Evolutionary conservation across 2,113 vertebrate genomes (phyloP).

Genomic region (Pseudorectes ferrugineus): DNA sequence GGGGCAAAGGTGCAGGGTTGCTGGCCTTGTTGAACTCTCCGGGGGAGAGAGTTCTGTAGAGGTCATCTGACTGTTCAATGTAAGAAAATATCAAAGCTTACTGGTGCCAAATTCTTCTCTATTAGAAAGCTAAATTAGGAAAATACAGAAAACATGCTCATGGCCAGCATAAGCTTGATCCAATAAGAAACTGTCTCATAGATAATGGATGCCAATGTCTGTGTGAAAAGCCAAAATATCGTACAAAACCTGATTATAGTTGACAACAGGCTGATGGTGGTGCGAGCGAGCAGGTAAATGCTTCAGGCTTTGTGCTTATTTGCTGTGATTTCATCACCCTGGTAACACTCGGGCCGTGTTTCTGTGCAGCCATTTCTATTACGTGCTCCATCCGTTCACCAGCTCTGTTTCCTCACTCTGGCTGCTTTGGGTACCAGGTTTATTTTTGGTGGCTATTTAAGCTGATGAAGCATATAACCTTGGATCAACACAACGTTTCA

Average conservation of each 20-base stretch:
- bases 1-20: neutral
- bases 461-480: neutral
- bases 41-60: neutral
- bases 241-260: neutral
- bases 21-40: neutral
- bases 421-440: neutral
- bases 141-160: neutral
- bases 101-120: neutral
- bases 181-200: neutral
- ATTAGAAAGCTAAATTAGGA: neutral
- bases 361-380: neutral
- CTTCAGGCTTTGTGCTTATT: neutral
- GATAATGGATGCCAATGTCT: neutral
- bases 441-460: neutral
- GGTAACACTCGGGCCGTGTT: rapidly evolving
- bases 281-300: neutral
- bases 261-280: neutral
- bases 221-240: neutral
- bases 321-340: neutral
- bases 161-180: neutral
- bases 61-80: neutral
- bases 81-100: neutral
- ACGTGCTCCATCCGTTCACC: rapidly evolving
- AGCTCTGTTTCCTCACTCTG: neutral
- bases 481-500: neutral